These are phyloP conservation scores for Trididemnum nubilum DNA, from an alignment of 23 tunicate genomes.

Conservation along the genomic window DNA sequence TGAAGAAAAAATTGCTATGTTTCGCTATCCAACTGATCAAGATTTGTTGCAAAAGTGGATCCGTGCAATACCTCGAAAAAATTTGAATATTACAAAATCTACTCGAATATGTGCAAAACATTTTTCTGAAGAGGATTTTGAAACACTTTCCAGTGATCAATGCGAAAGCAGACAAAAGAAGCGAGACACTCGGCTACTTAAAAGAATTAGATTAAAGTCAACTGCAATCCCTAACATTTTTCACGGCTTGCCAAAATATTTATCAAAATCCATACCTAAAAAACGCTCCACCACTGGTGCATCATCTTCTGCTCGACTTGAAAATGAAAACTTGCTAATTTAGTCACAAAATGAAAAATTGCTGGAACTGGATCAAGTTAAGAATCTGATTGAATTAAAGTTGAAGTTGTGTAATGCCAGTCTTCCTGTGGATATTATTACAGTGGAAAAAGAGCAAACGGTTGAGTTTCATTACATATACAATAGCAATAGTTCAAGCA, in stretches of 20 bases:
- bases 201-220: constrained; percentile 6
- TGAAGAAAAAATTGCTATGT: neutral
- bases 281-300: neutral
- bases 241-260: constrained; percentile 12
- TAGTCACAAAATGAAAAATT: neutral
- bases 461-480: constrained; percentile 6
- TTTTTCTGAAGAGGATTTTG: constrained; percentile 6
- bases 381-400: neutral
- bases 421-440: neutral
- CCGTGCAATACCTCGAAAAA: constrained; percentile 5
- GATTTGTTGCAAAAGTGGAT: neutral
- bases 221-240: constrained; percentile 6
- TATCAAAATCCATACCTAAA: neutral
- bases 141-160: neutral
- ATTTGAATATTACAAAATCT: neutral
- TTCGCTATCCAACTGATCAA: neutral
- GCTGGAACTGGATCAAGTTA: neutral
- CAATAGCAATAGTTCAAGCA: neutral
- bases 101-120: constrained; percentile 17
- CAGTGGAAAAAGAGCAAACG: neutral
- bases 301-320: constrained; percentile 3
- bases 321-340: neutral
- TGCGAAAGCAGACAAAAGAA: constrained; percentile 2
- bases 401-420: neutral
- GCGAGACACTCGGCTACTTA: constrained; percentile 15